Evolutionary conservation across 2,113 vertebrate genomes (phyloP), one percentile per base, ranked within the genome.

Genomic region (Sus scrofa): DNA sequence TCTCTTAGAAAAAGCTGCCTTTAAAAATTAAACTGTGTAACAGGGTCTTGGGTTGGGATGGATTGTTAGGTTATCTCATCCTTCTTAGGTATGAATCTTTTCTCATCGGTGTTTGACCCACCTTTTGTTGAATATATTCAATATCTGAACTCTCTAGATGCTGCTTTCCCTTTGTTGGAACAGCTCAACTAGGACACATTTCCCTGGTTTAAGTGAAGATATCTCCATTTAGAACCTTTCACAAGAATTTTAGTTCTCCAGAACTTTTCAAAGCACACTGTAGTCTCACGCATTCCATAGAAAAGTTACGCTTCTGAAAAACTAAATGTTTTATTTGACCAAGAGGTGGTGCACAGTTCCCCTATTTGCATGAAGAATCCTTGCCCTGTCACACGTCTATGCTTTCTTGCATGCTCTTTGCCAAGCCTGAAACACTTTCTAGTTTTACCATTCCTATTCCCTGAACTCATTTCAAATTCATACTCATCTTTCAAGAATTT

Each of bases 341-440:
- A 34, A 73, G 0, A 27, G 3, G 7, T 68, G 50, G 14, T 26
- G 12, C 7, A 6, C 54, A 6, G 6, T 13, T 34, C n/a, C 56
- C 10, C 18, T 50, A 12, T 71, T 70, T 74, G 14, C 15, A 7
- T 63, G 24, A 73, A 73, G n/a, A 63, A n/a, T 6, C 22, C 39
- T 10, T 26, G 2, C 11, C 2, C 0, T 12, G 63, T 22, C n/a
- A 12, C 8, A 2, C 0, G 7, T 22, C 12, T 84, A 1, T n/a
- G 30, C 24, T 77, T 62, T 32, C 26, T 26, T 7, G 11, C 11
- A 14, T 16, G 37, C n/a, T 60, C 1, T 85, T 56, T 74, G 9
- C 2, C 0, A 6, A 15, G 26, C 4, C 5, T 24, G 16, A 94
- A 73, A 68, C 26, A 32, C 4, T 11, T 44, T 44, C 32, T 34